phyloP scores from a whole-genome alignment of 2,888 invertebrate species.

The Drosophila borborema region DNA sequence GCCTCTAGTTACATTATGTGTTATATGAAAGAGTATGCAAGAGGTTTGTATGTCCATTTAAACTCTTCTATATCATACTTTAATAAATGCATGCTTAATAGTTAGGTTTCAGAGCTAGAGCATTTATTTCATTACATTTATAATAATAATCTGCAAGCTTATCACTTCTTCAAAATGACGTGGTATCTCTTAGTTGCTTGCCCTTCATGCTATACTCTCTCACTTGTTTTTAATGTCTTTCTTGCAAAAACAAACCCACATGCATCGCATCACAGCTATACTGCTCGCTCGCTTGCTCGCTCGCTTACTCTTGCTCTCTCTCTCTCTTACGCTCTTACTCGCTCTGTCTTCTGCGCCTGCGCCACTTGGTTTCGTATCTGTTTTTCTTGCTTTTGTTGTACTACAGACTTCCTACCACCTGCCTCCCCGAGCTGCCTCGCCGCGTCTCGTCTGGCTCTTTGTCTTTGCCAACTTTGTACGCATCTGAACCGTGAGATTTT shows the following conservation, averaged over 20 bases:
- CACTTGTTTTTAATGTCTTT: constrained; percentile 52
- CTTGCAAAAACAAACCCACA: constrained; percentile 73
- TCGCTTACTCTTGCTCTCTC: constrained; percentile 2
- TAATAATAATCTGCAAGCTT: neutral
- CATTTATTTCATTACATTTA: no score
- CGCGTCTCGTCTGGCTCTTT: constrained; percentile 30
- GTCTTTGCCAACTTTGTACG: constrained; percentile 73
- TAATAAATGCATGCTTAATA: no score
- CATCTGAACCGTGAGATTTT: constrained; percentile 81
- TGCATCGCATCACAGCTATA: constrained; percentile 53
- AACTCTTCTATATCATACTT: no score
- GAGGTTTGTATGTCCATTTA: no score
- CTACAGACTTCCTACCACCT: constrained; percentile 76
- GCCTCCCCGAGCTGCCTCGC: constrained; percentile 49
- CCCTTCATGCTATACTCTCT: neutral
- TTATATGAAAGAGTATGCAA: no score
- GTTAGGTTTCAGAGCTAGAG: no score
- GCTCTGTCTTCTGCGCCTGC: constrained; percentile 27
- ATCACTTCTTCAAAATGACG: constrained; percentile 1
- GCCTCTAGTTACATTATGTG: no score
- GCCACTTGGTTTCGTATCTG: constrained; percentile 45
- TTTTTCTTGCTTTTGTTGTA: constrained; percentile 39
- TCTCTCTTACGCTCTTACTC: neutral
- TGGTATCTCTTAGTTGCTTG: neutral
- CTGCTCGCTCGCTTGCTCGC: constrained; percentile 10